Evolutionary conservation across 2,797 vertebrate species (phyloP).

Genomic region (Steatocranus sp.): DNA sequence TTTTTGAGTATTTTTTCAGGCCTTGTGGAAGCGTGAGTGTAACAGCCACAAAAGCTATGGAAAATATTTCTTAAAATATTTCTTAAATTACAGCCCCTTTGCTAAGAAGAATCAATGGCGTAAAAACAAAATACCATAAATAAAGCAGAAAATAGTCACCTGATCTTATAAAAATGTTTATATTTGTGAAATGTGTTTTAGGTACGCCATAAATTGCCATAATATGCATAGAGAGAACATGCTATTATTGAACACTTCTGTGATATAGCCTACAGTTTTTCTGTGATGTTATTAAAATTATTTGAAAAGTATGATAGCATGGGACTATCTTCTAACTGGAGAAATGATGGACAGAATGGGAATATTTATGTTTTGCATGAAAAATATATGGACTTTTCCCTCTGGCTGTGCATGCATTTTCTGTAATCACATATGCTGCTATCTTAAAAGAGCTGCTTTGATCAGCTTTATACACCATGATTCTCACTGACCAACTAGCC

Average conservation of each 20-base stretch:
- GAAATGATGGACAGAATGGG: conserved; percentile 8
- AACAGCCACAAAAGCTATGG: not conserved
- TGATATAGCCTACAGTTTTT: not conserved
- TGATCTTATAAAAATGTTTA: not conserved
- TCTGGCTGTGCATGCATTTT: not conserved
- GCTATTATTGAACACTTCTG: not conserved
- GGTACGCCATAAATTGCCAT: not conserved
- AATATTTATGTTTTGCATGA: conserved; percentile 26
- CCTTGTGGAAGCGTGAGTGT: not conserved
- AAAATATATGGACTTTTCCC: conserved; percentile 6
- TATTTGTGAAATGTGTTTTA: not conserved
- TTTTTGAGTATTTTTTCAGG: not conserved
- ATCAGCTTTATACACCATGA: not conserved
- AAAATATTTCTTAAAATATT: not conserved
- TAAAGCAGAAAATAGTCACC: not conserved
- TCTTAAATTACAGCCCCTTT: not conserved
- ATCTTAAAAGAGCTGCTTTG: not conserved
- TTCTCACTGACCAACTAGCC: not conserved
- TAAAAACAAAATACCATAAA: not conserved
- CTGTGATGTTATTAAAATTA: not conserved
- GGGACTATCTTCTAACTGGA: not conserved
- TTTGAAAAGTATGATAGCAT: not conserved
- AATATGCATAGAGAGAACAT: not conserved
- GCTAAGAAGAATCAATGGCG: not conserved
- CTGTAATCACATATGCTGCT: not conserved